A percentile compares a stretch with the other conserved stretches of the same genome.
phyloP scores from a whole-genome alignment of 2,888 invertebrate species.

The Spicauda simplicius region DNA sequence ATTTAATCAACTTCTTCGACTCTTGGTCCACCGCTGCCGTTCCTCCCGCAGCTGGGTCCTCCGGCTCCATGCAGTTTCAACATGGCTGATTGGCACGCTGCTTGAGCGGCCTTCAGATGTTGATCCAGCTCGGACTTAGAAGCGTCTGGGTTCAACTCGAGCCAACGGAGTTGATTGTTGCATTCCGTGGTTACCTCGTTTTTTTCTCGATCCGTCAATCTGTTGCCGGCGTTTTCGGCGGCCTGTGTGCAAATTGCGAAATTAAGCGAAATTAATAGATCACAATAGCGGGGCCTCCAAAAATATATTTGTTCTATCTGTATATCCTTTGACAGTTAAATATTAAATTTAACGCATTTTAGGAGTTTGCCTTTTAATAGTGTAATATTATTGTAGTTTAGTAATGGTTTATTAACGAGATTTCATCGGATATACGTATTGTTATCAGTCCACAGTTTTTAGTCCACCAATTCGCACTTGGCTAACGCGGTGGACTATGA shows the following conservation, averaged over 20 bases:
- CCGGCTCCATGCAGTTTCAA: conserved; percentile 90
- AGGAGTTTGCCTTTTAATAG: no score
- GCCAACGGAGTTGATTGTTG: conserved; percentile 89
- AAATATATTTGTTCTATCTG: no score
- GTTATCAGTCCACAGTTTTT: no score
- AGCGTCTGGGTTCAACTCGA: conserved; percentile 91
- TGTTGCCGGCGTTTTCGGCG: conserved; percentile 87
- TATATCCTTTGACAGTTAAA: no score
- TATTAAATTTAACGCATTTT: no score
- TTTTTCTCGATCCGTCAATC: conserved; percentile 89
- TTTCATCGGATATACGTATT: no score
- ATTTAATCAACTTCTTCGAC: conserved; percentile 64
- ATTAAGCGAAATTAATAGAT: background rate
- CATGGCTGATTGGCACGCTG: conserved; percentile 91
- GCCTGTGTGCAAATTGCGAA: conserved; percentile 69
- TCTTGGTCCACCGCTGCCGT: conserved; percentile 83
- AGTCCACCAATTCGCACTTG: no score
- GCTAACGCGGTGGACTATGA: no score
- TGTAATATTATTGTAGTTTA: no score
- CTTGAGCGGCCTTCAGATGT: conserved; percentile 90
- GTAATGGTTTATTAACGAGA: no score
- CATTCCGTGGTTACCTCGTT: conserved; percentile 88
- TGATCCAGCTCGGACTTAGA: conserved; percentile 91
- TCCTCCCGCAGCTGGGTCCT: conserved; percentile 60
- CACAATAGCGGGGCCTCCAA: no score